These are phyloP conservation scores for Cladorhizidae sp. DNA, from an alignment of 37 sponge, comb jelly and placozoan genomes.

Conservation along the genomic window DNA sequence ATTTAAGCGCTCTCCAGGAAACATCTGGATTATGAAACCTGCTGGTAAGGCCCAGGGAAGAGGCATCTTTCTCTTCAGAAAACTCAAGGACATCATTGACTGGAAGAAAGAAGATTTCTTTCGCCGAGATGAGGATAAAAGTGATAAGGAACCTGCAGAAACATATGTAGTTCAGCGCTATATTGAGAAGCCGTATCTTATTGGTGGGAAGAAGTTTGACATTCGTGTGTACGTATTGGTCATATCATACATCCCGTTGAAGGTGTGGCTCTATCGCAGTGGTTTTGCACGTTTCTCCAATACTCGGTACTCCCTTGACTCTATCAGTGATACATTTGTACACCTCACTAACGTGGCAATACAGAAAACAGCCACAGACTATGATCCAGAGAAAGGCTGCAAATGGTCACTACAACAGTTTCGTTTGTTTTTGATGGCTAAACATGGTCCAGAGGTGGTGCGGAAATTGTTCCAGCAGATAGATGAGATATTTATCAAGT, in stretches of 20 bases:
- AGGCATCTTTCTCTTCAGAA: slow-evolving; percentile 97
- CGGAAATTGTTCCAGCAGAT: slow-evolving; percentile 71
- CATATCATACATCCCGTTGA: slow-evolving; percentile 91
- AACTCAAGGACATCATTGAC: slow-evolving; percentile 97
- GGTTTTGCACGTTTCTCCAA: slow-evolving; percentile 99
- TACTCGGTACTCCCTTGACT: slow-evolving; percentile 84
- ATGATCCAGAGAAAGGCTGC: slow-evolving; percentile 99
- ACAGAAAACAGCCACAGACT: slow-evolving; percentile 99
- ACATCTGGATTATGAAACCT: slow-evolving; percentile 99
- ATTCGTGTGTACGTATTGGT: slow-evolving; percentile 94
- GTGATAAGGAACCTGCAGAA: slow-evolving; percentile 90
- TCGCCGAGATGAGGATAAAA: slow-evolving; percentile 73
- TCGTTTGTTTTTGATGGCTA: slow-evolving; percentile 78
- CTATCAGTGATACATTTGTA: slow-evolving; percentile 90
- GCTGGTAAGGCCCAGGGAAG: slow-evolving; percentile 98
- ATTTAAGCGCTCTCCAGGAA: slow-evolving; percentile 92
- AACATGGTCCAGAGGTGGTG: slow-evolving; percentile 86
- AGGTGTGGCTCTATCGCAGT: slow-evolving; percentile 94
- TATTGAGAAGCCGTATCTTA: slow-evolving; percentile 95
- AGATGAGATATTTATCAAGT: slow-evolving; percentile 93
- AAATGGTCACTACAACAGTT: slow-evolving; percentile 98
- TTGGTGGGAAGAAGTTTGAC: slow-evolving; percentile 98
- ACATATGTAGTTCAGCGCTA: slow-evolving; percentile 97
- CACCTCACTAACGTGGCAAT: slow-evolving; percentile 99
- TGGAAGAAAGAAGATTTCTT: slow-evolving; percentile 97